These are phyloP conservation scores for Eulemur rubriventer DNA, from an alignment of 2,797 vertebrate species.

Conservation along the genomic window DNA sequence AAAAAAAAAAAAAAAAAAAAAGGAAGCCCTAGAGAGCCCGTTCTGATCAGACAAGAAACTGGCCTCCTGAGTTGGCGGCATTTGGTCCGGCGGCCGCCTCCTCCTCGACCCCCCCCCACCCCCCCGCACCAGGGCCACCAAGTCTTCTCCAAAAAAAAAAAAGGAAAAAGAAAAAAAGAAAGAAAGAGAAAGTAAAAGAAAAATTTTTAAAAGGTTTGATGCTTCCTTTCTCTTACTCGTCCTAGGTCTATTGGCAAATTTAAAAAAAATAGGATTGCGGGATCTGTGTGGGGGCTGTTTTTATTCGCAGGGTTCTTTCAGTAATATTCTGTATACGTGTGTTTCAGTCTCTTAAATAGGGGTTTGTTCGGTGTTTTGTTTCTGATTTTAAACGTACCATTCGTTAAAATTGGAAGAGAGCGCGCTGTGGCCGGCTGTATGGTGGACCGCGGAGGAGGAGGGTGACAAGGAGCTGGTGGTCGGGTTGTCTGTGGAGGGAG, in stretches of 20 bases:
- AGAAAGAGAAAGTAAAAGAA: background rate
- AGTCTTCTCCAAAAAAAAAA: slow-evolving; percentile 81
- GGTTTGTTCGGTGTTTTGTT: slow-evolving; percentile 73
- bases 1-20: slow-evolving; percentile 81
- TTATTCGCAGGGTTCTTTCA: slow-evolving; percentile 90
- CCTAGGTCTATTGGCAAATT: slow-evolving; percentile 91
- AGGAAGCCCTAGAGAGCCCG: slow-evolving; percentile 90
- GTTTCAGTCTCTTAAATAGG: slow-evolving; percentile 91
- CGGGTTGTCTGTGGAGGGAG: slow-evolving; percentile 98
- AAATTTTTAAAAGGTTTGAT: slow-evolving; percentile 65
- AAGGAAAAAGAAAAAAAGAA: slow-evolving; percentile 42
- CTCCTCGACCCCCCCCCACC: slow-evolving; percentile 84
- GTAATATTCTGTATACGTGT: background rate
- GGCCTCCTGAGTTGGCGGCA: slow-evolving; percentile 88
- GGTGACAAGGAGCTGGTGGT: slow-evolving; percentile 98
- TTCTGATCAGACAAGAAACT: slow-evolving; percentile 89
- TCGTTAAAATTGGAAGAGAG: slow-evolving; percentile 99
- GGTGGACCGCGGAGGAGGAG: slow-evolving; percentile 96
- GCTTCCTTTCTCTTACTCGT: slow-evolving; percentile 87
- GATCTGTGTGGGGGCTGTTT: slow-evolving; percentile 78
- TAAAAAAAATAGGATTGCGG: slow-evolving; percentile 54
- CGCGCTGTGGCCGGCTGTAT: slow-evolving; percentile 97
- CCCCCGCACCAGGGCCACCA: slow-evolving; percentile 85
- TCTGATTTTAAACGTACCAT: slow-evolving; percentile 99
- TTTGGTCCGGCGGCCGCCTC: slow-evolving; percentile 88